Evolutionary conservation across 1,140 invertebrate genomes (phyloP).

Genomic region (Trachelipus rathkii): DNA sequence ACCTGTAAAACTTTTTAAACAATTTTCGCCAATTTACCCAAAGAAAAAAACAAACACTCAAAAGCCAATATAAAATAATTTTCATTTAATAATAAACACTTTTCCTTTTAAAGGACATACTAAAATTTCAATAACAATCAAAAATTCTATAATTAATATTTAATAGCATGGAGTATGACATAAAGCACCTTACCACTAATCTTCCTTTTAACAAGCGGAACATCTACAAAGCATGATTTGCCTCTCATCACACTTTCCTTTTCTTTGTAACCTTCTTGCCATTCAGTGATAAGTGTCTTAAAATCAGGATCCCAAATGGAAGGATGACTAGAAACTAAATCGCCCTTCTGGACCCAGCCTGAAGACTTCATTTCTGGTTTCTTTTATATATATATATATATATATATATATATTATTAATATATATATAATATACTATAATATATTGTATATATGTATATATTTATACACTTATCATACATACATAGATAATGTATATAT

Average conservation of each 20-base stretch:
- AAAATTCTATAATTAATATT: not conserved
- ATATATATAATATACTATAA: not conserved
- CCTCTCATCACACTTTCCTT: conserved; percentile 6
- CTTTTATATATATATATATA: not conserved
- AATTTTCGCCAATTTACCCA: too few species aligned
- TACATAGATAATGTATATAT: too few species aligned
- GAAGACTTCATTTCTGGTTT: conserved; percentile 33
- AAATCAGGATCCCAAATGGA: conserved; percentile 33
- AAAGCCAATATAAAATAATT: too few species aligned
- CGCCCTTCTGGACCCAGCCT: conserved; percentile 22
- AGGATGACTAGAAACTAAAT: conserved; percentile 19
- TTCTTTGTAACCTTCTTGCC: not conserved
- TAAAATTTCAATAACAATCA: too few species aligned
- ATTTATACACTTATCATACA: too few species aligned
- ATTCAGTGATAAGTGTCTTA: not conserved
- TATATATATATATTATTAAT: not conserved
- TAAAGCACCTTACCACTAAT: not conserved
- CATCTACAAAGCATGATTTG: conserved; percentile 22
- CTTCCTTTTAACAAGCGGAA: conserved; percentile 27
- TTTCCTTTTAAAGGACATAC: not conserved
- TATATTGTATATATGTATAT: too few species aligned
- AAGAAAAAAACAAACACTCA: too few species aligned
- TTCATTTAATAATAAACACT: too few species aligned
- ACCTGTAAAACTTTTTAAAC: too few species aligned
- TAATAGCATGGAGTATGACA: not conserved